Conservation (phyloP, 1,140 invertebrate genomes). For the Drosophila orosa region DNA sequence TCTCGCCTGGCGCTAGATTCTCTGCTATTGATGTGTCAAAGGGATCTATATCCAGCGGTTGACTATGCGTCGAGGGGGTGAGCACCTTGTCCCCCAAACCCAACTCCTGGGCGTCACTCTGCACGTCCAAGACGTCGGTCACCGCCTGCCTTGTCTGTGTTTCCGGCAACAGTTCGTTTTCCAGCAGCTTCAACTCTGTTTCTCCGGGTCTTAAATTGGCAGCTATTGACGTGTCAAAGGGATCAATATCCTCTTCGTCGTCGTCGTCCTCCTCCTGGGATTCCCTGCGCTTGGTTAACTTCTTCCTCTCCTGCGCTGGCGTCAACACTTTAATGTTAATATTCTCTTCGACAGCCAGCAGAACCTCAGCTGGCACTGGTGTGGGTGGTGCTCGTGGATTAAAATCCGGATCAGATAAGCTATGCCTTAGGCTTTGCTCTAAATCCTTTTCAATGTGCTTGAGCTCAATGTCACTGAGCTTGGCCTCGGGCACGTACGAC, state of each 20-base stretch:
- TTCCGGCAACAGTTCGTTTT: slow-evolving; percentile 82
- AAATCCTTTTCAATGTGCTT: slow-evolving; percentile 90
- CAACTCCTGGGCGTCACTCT: slow-evolving; percentile 83
- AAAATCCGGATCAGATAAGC: slow-evolving; percentile 86
- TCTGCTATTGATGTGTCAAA: slow-evolving; percentile 92
- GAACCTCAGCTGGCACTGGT: slow-evolving; percentile 85
- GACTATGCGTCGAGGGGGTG: slow-evolving; percentile 69
- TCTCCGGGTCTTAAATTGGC: slow-evolving; percentile 90
- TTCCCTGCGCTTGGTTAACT: slow-evolving; percentile 47
- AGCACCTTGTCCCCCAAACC: slow-evolving; percentile 82
- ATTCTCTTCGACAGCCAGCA: slow-evolving; percentile 87
- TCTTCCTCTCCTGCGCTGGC: slow-evolving; percentile 85
- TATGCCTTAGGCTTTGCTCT: slow-evolving; percentile 78
- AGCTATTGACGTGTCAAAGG: slow-evolving; percentile 92
- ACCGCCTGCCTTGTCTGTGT: slow-evolving; percentile 38
- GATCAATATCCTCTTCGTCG: slow-evolving; percentile 85
- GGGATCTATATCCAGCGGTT: slow-evolving; percentile 87
- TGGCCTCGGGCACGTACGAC: slow-evolving; percentile 89
- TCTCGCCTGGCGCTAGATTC: slow-evolving; percentile 90
- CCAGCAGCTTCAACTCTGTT: slow-evolving; percentile 90
- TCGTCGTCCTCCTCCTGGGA: slow-evolving; percentile 22
- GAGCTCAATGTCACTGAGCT: slow-evolving; percentile 90
- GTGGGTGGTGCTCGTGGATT: slow-evolving; percentile 85
- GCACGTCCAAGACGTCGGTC: slow-evolving; percentile 77
- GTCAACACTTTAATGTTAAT: slow-evolving; percentile 88